phyloP scores from a whole-genome alignment of 2,113 vertebrate genomes.

The Pollachius pollachius region DNA sequence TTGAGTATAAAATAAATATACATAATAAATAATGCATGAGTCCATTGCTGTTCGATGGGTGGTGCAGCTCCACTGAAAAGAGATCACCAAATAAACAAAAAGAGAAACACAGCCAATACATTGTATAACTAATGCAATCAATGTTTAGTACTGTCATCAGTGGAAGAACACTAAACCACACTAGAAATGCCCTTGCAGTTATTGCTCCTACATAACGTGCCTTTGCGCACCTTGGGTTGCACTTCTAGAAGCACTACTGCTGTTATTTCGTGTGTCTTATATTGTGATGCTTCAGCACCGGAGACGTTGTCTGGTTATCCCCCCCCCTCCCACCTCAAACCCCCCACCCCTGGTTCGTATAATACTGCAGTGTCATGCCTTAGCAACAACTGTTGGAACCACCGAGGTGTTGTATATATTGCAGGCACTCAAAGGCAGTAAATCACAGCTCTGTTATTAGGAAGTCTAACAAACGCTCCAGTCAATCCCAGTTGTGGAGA shows the following conservation, averaged over 20 bases:
- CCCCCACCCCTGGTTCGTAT: conserved; percentile 24
- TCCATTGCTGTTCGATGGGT: too few species aligned
- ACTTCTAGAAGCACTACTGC: conserved; percentile 15
- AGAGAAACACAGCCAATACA: background rate
- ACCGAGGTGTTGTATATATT: conserved; percentile 45
- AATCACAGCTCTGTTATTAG: conserved; percentile 53
- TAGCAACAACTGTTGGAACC: conserved; percentile 45
- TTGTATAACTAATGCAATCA: background rate
- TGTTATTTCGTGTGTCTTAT: conserved; percentile 16
- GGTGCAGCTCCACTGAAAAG: too few species aligned
- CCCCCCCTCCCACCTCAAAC: background rate
- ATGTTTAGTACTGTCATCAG: background rate
- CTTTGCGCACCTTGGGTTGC: too few species aligned
- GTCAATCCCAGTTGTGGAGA: conserved; percentile 1
- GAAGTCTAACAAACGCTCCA: conserved; percentile 36
- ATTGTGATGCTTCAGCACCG: background rate
- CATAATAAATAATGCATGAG: too few species aligned
- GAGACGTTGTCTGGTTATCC: background rate
- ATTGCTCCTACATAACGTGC: too few species aligned
- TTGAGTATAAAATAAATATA: too few species aligned
- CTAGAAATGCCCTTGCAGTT: too few species aligned
- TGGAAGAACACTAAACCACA: too few species aligned
- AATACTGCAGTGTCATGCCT: conserved; percentile 47
- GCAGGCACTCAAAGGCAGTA: conserved; percentile 48
- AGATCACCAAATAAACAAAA: too few species aligned